phyloP scores from a whole-genome alignment of 2,888 invertebrate species.

The Drosophila vallismaia region DNA sequence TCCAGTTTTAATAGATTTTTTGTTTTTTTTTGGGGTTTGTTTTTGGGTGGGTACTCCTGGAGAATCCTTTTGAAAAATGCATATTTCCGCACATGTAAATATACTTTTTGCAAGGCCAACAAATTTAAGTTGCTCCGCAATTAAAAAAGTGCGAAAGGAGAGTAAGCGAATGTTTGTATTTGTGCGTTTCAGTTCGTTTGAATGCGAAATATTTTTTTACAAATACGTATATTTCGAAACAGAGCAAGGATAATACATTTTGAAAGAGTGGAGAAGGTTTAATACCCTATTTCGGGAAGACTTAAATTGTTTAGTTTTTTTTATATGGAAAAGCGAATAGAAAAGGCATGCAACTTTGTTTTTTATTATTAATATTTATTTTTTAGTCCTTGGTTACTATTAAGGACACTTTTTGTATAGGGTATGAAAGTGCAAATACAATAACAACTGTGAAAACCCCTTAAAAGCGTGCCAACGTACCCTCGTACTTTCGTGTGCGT shows the following conservation, averaged over 20 bases:
- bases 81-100: neutral
- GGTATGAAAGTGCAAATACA: slow-evolving; percentile 30
- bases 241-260: neutral
- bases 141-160: slow-evolving; percentile 58
- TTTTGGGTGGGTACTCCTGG: neutral
- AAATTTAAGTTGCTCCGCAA: slow-evolving; percentile 36
- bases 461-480: slow-evolving; percentile 69
- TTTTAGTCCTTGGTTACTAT: too few species aligned
- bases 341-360: neutral
- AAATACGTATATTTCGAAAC: slow-evolving; percentile 42
- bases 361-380: too few species aligned
- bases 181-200: slow-evolving; percentile 68
- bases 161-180: slow-evolving; percentile 68
- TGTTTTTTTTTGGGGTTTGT: too few species aligned
- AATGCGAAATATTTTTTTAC: slow-evolving; percentile 71
- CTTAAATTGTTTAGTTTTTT: neutral
- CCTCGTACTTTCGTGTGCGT: slow-evolving; percentile 5
- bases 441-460: slow-evolving; percentile 41
- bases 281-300: neutral
- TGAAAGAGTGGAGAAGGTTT: neutral
- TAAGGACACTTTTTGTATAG: neutral
- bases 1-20: neutral
- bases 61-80: neutral
- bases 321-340: too few species aligned
- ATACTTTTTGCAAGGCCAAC: slow-evolving; percentile 3